These are phyloP conservation scores for Hirtodrosophila trivittata DNA, from an alignment of 2,888 invertebrate species.

Conservation along the genomic window DNA sequence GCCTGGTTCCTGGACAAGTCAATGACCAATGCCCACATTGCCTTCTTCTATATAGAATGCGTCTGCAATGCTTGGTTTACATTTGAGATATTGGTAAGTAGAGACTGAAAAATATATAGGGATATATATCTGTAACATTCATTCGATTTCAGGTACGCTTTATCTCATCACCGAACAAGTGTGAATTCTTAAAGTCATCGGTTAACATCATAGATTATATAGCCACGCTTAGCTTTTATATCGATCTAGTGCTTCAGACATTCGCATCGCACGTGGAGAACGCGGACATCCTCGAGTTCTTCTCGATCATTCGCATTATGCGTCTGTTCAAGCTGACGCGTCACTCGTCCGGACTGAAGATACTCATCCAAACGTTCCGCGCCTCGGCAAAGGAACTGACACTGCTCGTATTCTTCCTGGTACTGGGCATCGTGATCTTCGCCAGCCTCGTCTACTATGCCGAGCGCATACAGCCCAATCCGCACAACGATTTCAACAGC, in stretches of 20 bases:
- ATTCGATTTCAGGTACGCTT: conserved; percentile 87
- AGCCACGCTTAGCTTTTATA: conserved; percentile 99
- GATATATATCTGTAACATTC: neutral
- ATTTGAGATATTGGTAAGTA: conserved; percentile 91
- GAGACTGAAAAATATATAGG: neutral
- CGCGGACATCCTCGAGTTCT: conserved; percentile 98
- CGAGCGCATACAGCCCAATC: conserved; percentile 97
- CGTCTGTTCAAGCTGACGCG: conserved; percentile 97
- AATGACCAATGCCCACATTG: conserved; percentile 97
- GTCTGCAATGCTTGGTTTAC: conserved; percentile 99
- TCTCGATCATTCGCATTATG: conserved; percentile 98
- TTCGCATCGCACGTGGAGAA: conserved; percentile 96
- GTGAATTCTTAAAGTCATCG: conserved; percentile 96
- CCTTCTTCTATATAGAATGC: conserved; percentile 99
- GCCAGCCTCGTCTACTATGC: conserved; percentile 99
- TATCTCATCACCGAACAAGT: conserved; percentile 96
- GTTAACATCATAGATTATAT: conserved; percentile 99
- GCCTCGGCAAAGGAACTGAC: conserved; percentile 98
- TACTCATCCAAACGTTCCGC: conserved; percentile 98
- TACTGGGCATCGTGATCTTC: conserved; percentile 98
- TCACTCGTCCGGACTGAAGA: conserved; percentile 98
- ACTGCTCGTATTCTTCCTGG: conserved; percentile 97
- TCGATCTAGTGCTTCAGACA: conserved; percentile 94
- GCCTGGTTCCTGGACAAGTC: conserved; percentile 94
- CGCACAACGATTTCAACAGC: conserved; percentile 98